phyloP scores from a whole-genome alignment of 1,140 invertebrate genomes.

The Fopius arisanus region DNA sequence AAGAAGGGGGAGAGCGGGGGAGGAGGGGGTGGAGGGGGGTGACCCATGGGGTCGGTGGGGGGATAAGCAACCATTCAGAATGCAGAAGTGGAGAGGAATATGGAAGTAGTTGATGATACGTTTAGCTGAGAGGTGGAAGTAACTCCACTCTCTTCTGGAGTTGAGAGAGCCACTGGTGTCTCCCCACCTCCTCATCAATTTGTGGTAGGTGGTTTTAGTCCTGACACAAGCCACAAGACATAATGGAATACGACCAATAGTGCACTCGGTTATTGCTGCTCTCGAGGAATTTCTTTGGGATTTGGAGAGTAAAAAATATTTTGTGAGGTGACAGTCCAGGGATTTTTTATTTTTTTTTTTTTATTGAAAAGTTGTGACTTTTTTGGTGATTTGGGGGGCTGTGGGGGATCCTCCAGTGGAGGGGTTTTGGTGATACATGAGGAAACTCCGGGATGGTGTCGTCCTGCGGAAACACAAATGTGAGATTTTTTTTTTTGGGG shows the following conservation, averaged over 20 bases:
- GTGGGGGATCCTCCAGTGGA: too few species aligned
- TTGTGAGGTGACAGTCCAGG: too few species aligned
- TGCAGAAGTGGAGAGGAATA: not conserved
- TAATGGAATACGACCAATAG: not conserved
- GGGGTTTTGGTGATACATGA: not conserved
- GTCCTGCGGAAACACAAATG: not conserved
- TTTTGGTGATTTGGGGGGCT: not conserved
- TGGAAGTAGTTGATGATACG: constrained; percentile 1
- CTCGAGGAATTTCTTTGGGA: too few species aligned
- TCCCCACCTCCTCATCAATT: not conserved
- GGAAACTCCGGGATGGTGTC: not conserved
- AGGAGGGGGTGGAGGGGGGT: not conserved
- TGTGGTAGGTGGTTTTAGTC: not conserved
- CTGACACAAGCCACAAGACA: not conserved
- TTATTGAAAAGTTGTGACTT: not conserved
- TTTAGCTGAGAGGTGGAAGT: not conserved
- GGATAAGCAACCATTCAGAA: not conserved
- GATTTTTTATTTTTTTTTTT: not conserved
- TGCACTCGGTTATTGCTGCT: not conserved
- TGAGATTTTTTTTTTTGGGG: not conserved
- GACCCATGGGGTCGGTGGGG: not conserved
- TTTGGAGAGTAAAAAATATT: too few species aligned
- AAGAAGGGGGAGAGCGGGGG: not conserved
- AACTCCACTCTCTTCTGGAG: not conserved
- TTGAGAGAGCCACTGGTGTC: not conserved